Evolutionary conservation across 2,888 invertebrate species (phyloP).

Genomic region (Hermaeophaga mercurialis): DNA sequence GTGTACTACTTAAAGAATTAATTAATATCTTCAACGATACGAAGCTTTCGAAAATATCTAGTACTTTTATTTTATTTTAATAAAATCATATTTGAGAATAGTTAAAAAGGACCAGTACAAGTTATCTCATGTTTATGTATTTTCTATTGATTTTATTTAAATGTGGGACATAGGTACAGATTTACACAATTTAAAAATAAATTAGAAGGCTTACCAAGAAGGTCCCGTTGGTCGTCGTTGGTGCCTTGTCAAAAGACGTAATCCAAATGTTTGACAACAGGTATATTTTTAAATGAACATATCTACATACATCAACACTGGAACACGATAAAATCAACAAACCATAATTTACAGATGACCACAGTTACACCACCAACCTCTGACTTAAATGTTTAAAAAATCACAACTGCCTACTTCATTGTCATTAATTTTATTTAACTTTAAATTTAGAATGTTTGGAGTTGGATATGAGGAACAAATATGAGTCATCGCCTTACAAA

Average conservation of each 20-base stretch:
- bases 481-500: slow-evolving; percentile 48
- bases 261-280: slow-evolving; percentile 40
- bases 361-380: slow-evolving; percentile 24
- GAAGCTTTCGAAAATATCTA: too few species aligned
- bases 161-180: neutral
- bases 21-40: too few species aligned
- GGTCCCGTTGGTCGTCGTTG: slow-evolving; percentile 23
- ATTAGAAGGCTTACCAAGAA: slow-evolving; percentile 32
- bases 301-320: slow-evolving; percentile 19
- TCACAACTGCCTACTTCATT: slow-evolving; percentile 29
- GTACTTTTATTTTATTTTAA: too few species aligned
- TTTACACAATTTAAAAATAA: neutral
- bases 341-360: slow-evolving; percentile 35
- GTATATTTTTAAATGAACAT: slow-evolving; percentile 33
- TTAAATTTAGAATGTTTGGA: slow-evolving; percentile 30
- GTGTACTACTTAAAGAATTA: too few species aligned
- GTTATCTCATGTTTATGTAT: too few species aligned
- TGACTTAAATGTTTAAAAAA: slow-evolving; percentile 25
- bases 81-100: too few species aligned
- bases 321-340: slow-evolving; percentile 16
- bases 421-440: slow-evolving; percentile 28
- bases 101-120: too few species aligned
- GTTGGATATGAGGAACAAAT: slow-evolving; percentile 38
- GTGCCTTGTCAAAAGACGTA: slow-evolving; percentile 27
- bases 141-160: slow-evolving; percentile 20